Conservation (phyloP, 1,140 invertebrate genomes). For the Drosophila nikananu region DNA sequence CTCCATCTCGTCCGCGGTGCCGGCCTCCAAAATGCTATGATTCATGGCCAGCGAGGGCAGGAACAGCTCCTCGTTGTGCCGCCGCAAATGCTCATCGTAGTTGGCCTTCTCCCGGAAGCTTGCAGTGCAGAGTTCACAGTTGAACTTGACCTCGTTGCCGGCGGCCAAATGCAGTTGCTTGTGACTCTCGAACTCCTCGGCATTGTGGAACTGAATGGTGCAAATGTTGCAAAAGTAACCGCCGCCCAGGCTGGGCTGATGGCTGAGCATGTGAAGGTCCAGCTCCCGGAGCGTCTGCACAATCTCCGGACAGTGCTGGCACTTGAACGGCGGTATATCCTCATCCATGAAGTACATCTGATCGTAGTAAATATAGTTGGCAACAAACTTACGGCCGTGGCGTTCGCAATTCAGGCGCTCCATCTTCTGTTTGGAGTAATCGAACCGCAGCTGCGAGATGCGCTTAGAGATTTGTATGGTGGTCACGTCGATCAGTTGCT, state of each 20-base stretch:
- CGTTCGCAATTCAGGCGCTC: constrained; percentile 74
- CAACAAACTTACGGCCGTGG: constrained; percentile 63
- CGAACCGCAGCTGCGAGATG: constrained; percentile 79
- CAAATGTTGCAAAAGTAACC: constrained; percentile 73
- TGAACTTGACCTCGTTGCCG: constrained; percentile 68
- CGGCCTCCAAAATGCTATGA: constrained; percentile 65
- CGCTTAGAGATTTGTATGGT: constrained; percentile 82
- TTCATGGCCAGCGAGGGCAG: constrained; percentile 70
- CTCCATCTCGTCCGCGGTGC: constrained; percentile 5
- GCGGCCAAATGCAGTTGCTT: constrained; percentile 70
- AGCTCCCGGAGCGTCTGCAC: constrained; percentile 74
- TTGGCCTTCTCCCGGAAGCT: constrained; percentile 80
- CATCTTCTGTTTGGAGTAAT: constrained; percentile 80
- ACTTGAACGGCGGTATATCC: constrained; percentile 80
- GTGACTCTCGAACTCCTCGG: constrained; percentile 73
- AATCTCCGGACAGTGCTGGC: constrained; percentile 71
- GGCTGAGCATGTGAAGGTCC: constrained; percentile 70
- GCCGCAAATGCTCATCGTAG: constrained; percentile 78
- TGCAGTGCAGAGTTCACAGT: constrained; percentile 78
- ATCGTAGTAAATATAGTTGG: constrained; percentile 78
- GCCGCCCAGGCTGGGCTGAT: constrained; percentile 66
- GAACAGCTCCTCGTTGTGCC: constrained; percentile 79
- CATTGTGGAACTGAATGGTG: constrained; percentile 61
- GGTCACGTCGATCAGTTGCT: constrained; percentile 72
- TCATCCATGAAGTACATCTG: constrained; percentile 81